Evolutionary conservation across 2,113 vertebrate genomes (phyloP), one percentile per base, ranked within the genome.

Genomic region (Athene noctua): DNA sequence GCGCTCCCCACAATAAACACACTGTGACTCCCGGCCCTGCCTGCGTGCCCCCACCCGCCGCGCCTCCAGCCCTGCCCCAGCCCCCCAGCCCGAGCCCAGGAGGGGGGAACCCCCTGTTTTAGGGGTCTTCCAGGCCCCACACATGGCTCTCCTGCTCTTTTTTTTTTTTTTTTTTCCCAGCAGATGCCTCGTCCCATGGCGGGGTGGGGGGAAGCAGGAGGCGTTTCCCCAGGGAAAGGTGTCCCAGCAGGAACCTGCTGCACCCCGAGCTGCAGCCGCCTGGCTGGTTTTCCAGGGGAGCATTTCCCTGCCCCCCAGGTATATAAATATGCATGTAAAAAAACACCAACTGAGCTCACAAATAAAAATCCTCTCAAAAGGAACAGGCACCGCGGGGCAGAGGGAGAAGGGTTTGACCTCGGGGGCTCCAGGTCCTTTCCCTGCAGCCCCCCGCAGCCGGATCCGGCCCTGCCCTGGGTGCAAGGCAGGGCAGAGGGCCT

Each of bases 1-100:
- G 40, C 21, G 3, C 74, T 73, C 81, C 78, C 88, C 49, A 40
- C 22, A 96, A 92, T 96, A 97, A 97, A 97, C 63, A 36, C 93
- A 80, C 94, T 91, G 91, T 91, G 94, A 66, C 90, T 30, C 84
- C 87, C 30, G 3, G 57, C 58, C 32, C 49, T 22, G 59, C 29
- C 59, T 44, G 14, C 4, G 6, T 57, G 57, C 59, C 46, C 19
- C 5, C 63, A 6, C 23, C 29, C 6, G 0, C 23, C 30, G 13
- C 13, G 25, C 16, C 5, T 25, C 77, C 67, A 12, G 15, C 44
- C 58, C 47, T 80, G 21, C 29, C 10, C 66, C 25, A 90, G 29
- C 46, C 40, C 40, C 40, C 4, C 29, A 3, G 44, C 7, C 44
- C 0, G 10, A 42, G 17, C 36, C 25, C 51, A 2, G n/a, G 16